A percentile compares a stretch with the other conserved stretches of the same genome.
These are phyloP conservation scores for Antedon mediterranea DNA, from an alignment of 53 echinoderm and acorn worm species.

Conservation along the genomic window DNA sequence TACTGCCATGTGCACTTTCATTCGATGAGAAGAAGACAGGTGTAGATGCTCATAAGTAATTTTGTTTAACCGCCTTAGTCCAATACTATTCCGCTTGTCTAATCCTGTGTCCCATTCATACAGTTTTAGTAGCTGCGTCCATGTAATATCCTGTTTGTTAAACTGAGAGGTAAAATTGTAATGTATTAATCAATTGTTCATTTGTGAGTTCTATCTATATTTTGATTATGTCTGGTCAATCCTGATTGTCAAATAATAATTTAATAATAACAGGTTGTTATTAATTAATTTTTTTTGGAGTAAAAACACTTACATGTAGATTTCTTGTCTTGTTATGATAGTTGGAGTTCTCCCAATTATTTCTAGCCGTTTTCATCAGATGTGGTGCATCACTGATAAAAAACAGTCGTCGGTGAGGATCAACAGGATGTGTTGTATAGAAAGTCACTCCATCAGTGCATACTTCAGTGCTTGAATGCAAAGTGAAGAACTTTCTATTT, in stretches of 20 bases:
- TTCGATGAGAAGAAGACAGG: conserved; percentile 21
- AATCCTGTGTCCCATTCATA: not conserved
- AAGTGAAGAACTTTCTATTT: not conserved
- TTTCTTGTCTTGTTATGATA: conserved; percentile 19
- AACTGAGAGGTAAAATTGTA: not conserved
- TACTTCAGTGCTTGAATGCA: not conserved
- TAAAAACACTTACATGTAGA: conserved; percentile 17
- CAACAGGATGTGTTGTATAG: not conserved
- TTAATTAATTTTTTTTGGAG: too few relatives aligned
- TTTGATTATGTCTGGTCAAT: too few relatives aligned
- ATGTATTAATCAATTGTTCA: too few relatives aligned
- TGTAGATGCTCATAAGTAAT: conserved; percentile 14
- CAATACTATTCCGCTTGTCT: not conserved
- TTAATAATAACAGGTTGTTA: too few relatives aligned
- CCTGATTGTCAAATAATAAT: too few relatives aligned
- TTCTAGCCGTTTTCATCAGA: conserved; percentile 30
- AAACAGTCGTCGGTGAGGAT: conserved; percentile 6
- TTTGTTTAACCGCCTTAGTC: conserved; percentile 4
- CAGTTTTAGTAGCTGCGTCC: not conserved
- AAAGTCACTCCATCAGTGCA: not conserved
- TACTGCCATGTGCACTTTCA: conserved; percentile 22
- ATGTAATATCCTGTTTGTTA: not conserved
- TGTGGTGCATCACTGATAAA: conserved; percentile 28
- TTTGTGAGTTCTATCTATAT: too few relatives aligned
- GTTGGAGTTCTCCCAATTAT: conserved; percentile 21